Base-by-base conservation (phyloP, 1,140 invertebrate species). In the Tetranychus cinnabarinus region DNA sequence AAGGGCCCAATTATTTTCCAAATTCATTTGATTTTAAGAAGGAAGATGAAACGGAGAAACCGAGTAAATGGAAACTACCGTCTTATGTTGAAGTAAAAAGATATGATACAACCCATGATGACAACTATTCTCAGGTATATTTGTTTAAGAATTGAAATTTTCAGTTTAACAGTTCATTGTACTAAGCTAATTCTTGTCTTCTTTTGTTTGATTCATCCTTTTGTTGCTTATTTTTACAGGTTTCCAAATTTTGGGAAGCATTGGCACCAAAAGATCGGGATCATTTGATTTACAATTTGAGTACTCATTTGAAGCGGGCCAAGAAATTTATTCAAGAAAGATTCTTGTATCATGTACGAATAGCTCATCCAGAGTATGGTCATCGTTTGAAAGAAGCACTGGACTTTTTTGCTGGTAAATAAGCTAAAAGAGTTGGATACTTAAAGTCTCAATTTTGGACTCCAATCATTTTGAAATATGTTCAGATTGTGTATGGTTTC, bases 1-100 rank as follows among this genome's bases (percentile, higher is more conserved):
- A 7, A 56, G 31, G 3, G 2, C 55, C 92, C 1, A 95, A 95
- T 73, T 97, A 96, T 71, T 92, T 81, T 76, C 93, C 93, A 0
- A 97, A 97, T 72, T 93, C 88, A 63, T 97, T 96, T 72, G 64
- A 69, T 48, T 34, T 62, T 5, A 63, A 66, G 5, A 52, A 59
- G 12, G 42, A 61, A 42, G 58, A 64, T 45, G 2, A 31, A 5
- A 12, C 64, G 67, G 52, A 59, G 33, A 61, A 31, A 10, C 65
- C 66, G 48, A 61, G 65, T 31, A 35, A 46, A 35, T 15, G 56
- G 15, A 42, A 37, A 45, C 58, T 61, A 31, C 50, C 36, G 3
- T 6, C 63, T 33, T 15, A 10, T 6, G 6, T 6, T n/a, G 31
- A 67, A 59, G 60, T 66, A 2, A 66, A 81, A 35, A 71, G 90